Evolutionary conservation across 2,888 invertebrate genomes (phyloP).

Genomic region (Amaurobius ferox): DNA sequence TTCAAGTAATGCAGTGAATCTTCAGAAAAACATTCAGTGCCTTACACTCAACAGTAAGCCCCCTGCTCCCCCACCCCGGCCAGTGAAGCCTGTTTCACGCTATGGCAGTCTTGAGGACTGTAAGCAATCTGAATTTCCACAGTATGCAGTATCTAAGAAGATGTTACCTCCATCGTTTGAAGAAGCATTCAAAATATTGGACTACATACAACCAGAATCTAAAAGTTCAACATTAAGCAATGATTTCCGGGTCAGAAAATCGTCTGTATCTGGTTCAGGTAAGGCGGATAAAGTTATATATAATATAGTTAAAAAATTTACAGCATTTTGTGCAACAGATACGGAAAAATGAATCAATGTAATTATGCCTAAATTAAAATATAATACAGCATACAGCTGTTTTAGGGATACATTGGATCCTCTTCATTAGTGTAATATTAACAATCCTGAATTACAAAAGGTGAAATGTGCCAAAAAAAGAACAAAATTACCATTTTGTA

Average conservation of each 20-base stretch:
- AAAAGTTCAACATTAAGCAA: constrained; percentile 27
- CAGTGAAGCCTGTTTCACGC: constrained; percentile 21
- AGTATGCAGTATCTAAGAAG: constrained; percentile 38
- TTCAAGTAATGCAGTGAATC: neutral
- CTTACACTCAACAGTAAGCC: constrained; percentile 50
- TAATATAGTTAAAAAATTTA: too few relatives aligned
- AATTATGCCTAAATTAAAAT: too few relatives aligned
- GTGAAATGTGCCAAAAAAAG: too few relatives aligned
- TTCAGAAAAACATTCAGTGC: constrained; percentile 25
- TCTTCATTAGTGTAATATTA: too few relatives aligned
- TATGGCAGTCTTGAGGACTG: constrained; percentile 47
- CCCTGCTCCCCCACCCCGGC: constrained; percentile 66
- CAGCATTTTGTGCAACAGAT: too few relatives aligned
- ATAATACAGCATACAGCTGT: too few relatives aligned
- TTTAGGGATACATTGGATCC: too few relatives aligned
- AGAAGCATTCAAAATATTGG: constrained; percentile 32
- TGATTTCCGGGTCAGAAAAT: constrained; percentile 40
- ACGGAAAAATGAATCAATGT: too few relatives aligned
- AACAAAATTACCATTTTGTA: too few relatives aligned
- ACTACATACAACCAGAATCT: constrained; percentile 31
- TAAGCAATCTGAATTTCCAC: constrained; percentile 26
- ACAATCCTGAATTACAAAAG: too few relatives aligned
- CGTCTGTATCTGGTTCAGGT: constrained; percentile 44
- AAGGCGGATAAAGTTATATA: too few relatives aligned
- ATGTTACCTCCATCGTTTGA: constrained; percentile 39